These are phyloP conservation scores for Anolis sagrei DNA, from an alignment of 2,113 vertebrate species.

Conservation along the genomic window DNA sequence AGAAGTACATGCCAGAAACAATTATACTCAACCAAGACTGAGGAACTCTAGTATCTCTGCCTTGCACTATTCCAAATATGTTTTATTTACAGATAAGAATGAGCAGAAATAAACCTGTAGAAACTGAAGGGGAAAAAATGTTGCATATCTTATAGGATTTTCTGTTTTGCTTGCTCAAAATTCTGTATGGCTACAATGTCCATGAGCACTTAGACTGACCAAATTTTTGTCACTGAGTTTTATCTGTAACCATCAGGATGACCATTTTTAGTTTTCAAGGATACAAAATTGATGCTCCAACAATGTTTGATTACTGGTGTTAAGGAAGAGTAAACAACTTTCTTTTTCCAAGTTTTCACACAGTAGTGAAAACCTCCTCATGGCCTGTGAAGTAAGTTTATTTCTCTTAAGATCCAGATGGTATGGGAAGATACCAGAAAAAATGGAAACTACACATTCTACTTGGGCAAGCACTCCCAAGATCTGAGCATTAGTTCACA, in stretches of 20 bases:
- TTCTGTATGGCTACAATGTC: neutral
- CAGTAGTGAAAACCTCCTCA: no score
- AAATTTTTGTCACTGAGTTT: neutral
- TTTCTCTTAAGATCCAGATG: neutral
- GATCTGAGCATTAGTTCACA: neutral
- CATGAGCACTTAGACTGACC: neutral
- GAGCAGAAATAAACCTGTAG: neutral
- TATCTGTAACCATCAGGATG: neutral
- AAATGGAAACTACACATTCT: neutral
- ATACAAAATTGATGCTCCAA: no score
- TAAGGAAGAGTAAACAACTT: neutral
- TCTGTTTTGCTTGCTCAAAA: neutral
- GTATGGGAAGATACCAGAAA: neutral
- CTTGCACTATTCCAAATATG: neutral
- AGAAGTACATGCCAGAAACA: neutral
- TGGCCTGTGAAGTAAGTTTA: neutral
- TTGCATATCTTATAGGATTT: neutral
- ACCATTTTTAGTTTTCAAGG: neutral
- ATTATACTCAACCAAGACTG: neutral
- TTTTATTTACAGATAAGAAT: neutral
- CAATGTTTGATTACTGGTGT: neutral
- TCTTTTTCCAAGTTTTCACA: neutral
- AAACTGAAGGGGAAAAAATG: neutral
- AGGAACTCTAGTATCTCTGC: no score
- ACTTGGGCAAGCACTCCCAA: neutral